These are phyloP conservation scores for Gasterosteus nipponicus DNA, from an alignment of 2,113 vertebrate genomes.

Conservation along the genomic window DNA sequence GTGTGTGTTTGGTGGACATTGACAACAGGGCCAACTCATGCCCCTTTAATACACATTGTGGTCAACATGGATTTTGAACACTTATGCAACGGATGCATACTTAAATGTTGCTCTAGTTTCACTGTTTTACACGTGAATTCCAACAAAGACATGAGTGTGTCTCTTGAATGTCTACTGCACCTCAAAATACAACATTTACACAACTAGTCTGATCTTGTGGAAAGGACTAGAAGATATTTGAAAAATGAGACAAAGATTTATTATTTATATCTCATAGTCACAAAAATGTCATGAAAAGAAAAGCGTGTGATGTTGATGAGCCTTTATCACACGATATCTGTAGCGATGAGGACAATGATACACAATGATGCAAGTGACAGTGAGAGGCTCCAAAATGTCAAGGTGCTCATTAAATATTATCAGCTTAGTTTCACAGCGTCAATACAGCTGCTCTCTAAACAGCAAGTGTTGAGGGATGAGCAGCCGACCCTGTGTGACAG, in stretches of 20 bases:
- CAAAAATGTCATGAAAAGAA: background rate
- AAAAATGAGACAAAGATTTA: background rate
- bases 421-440: slow-evolving; percentile 52
- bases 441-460: slow-evolving; percentile 55
- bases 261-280: slow-evolving; percentile 22
- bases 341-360: background rate
- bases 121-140: background rate
- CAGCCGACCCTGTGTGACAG: background rate
- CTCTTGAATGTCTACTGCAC: background rate
- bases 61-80: slow-evolving; percentile 63
- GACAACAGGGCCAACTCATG: slow-evolving; percentile 30
- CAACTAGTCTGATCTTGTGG: background rate
- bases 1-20: background rate
- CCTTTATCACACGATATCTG: background rate
- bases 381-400: slow-evolving; percentile 55
- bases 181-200: background rate
- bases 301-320: background rate
- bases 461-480: slow-evolving; percentile 47
- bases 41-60: slow-evolving; percentile 17
- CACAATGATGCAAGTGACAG: slow-evolving; percentile 8
- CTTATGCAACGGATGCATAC: slow-evolving; percentile 31
- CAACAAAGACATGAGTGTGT: background rate
- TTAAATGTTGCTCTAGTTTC: background rate
- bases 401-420: slow-evolving; percentile 61
- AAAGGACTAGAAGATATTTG: background rate